These are phyloP conservation scores for Acleris laterana DNA, from an alignment of 2,888 invertebrate genomes.

Conservation along the genomic window DNA sequence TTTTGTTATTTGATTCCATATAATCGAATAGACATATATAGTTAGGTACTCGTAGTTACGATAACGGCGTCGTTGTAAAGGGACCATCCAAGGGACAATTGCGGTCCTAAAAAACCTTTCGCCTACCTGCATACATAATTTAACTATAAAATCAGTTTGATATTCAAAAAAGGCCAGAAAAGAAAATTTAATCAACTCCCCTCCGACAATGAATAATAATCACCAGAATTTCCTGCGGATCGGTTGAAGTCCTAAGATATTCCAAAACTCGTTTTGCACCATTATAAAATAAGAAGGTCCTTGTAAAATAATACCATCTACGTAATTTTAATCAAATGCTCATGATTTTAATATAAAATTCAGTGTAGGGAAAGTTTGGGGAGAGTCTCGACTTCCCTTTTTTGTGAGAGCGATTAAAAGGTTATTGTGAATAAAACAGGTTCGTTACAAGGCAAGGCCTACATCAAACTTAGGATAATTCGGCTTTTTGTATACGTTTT, in stretches of 20 bases:
- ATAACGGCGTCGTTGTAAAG: neutral
- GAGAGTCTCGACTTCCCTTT: conserved; percentile 27
- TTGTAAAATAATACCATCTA: conserved; percentile 14
- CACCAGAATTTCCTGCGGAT: conserved; percentile 4
- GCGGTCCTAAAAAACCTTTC: conserved; percentile 19
- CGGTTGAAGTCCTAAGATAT: neutral
- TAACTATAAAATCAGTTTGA: conserved; percentile 17
- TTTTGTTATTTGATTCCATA: neutral
- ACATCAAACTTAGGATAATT: neutral
- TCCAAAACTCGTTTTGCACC: conserved; percentile 7
- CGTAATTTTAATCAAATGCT: conserved; percentile 31
- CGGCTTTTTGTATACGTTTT: no score
- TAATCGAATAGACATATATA: conserved; percentile 4
- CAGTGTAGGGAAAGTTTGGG: conserved; percentile 27
- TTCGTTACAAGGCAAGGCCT: conserved; percentile 17
- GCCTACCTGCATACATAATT: conserved; percentile 29
- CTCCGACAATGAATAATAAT: conserved; percentile 30
- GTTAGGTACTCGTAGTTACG: no score
- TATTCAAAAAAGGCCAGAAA: conserved; percentile 29
- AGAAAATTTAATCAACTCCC: conserved; percentile 21
- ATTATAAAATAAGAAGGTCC: conserved; percentile 9
- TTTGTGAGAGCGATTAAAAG: conserved; percentile 24
- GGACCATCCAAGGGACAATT: conserved; percentile 7
- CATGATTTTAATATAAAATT: conserved; percentile 34
- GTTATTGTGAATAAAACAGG: conserved; percentile 28